phyloP scores from a whole-genome alignment of 2,888 invertebrate species.

The Xiphydria camelus region DNA sequence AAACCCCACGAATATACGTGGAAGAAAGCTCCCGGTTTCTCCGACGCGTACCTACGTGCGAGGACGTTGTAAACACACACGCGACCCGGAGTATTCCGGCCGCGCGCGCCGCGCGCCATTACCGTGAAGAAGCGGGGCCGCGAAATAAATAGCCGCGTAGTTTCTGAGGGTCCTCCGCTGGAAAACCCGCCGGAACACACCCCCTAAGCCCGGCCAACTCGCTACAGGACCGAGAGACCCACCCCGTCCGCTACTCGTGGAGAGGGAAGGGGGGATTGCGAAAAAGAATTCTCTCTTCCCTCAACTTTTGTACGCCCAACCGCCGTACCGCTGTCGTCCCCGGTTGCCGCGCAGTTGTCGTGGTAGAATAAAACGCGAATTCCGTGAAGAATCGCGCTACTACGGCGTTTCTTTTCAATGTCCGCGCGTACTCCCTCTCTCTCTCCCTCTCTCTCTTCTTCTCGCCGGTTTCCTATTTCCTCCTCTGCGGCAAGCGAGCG shows the following conservation, averaged over 20 bases:
- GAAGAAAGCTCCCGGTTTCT: no score
- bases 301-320: conserved; percentile 2
- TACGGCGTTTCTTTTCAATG: background rate
- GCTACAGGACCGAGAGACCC: no score
- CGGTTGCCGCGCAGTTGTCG: background rate
- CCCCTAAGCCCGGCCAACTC: no score
- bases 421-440: background rate
- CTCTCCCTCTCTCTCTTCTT: background rate
- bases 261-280: conserved; percentile 1
- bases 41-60: no score
- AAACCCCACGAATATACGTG: no score
- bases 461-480: no score
- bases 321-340: background rate
- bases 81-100: no score
- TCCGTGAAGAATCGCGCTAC: background rate
- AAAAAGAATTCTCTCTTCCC: background rate
- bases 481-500: no score
- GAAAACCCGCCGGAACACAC: no score
- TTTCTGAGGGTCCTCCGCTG: background rate
- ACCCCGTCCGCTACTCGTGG: conserved; percentile 7
- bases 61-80: no score
- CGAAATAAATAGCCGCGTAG: background rate
- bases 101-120: no score
- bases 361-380: background rate
- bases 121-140: background rate